Base-by-base conservation (phyloP, 2,888 invertebrate species). In the Drosophila kanekoi region DNA sequence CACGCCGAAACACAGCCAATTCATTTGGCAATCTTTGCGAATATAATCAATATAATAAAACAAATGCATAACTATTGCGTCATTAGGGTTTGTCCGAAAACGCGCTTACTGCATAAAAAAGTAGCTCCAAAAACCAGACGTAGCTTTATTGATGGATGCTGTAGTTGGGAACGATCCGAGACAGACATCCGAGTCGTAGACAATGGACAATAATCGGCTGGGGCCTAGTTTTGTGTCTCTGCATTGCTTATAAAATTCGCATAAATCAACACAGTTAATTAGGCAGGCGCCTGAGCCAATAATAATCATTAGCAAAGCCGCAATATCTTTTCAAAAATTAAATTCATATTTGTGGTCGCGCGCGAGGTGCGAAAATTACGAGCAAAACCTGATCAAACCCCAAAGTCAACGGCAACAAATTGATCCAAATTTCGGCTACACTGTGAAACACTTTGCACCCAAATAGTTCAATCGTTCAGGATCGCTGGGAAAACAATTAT, bases 241-340 rank as follows among this genome's bases (percentile, higher is more conserved):
- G 62, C 72, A 68, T 67, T 67, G 59, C 66, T 75, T 75, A 74
- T 72, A 86, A 86, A 79, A 75, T 75, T 89, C 84, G 87, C 85
- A 86, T 89, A 89, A 86, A 89, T 86, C 85, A 88, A 79, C 67
- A 58, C 76, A 79, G 74, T 87, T 84, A 84, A 85, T 80, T 81
- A 79, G 68, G 70, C 70, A 73, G 69, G 74, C 71, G 79, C 67
- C 70, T 28, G 18, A 60, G 53, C 60, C 64, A 57, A 53, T 73
- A 70, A 76, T 64, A 70, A 74, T 76, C 60, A 61, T 65, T 61
- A 76, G 43, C 60, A 48, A 57, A 70, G 49, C 28, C 70, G 33
- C 58, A 70, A 38, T 44, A 13, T 51, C 16, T 38, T 6, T 28
- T 64, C 20, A 38, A 28, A 49, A 16, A 49, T 63, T 53, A 13